Conservation (phyloP, 1,140 invertebrate species). For the Macrotrachela quadricornifera region DNA sequence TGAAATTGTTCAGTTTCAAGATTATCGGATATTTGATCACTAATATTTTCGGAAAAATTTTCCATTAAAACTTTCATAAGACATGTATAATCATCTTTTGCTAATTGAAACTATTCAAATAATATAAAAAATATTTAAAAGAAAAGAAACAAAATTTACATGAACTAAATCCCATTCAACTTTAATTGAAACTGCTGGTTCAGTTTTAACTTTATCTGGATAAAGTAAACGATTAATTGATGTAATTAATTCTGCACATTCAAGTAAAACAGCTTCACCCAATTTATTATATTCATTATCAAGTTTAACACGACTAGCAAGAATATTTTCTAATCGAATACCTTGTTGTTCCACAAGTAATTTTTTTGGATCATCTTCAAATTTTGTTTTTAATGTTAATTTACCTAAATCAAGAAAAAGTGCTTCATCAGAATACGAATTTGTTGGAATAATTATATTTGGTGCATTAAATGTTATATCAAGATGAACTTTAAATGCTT, state of each 20-base stretch:
- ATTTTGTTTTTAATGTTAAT: background rate
- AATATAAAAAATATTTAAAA: background rate
- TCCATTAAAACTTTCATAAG: background rate
- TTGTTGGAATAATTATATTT: constrained; percentile 1
- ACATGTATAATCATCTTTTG: constrained; percentile 1
- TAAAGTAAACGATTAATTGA: background rate
- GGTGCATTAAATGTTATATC: constrained; percentile 5
- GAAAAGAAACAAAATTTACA: background rate
- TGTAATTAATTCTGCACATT: constrained; percentile 1
- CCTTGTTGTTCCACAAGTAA: background rate
- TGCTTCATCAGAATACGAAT: background rate
- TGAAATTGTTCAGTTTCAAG: too few species aligned
- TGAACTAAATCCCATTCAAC: background rate
- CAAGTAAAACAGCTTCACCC: background rate
- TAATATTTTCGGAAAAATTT: too few species aligned
- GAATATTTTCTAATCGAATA: background rate
- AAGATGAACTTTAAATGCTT: background rate
- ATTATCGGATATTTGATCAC: too few species aligned
- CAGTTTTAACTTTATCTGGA: background rate
- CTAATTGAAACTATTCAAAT: background rate
- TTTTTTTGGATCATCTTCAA: background rate
- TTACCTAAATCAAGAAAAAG: constrained; percentile 4
- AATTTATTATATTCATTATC: background rate
- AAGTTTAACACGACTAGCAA: background rate
- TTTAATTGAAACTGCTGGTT: too few species aligned